Conservation (phyloP, 2,797 vertebrate genomes). For the Caiman crocodilus region DNA sequence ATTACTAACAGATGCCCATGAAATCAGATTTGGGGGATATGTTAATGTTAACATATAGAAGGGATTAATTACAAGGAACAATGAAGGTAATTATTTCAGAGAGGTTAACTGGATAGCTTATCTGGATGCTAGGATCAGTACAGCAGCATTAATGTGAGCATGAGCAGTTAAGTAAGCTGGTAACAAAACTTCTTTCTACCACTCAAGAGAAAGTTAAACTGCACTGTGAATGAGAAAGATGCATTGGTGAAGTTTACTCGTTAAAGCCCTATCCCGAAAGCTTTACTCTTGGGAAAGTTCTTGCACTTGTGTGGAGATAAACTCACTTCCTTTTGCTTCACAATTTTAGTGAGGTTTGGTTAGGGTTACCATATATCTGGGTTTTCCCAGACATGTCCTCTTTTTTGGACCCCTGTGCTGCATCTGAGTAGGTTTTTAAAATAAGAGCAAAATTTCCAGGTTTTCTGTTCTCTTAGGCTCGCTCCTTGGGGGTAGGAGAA, state of each 20-base stretch:
- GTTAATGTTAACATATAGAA: conserved; percentile 37
- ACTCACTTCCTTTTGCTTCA: neutral
- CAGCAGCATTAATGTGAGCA: neutral
- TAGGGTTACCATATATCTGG: neutral
- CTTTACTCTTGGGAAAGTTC: neutral
- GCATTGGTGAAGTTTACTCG: neutral
- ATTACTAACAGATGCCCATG: neutral
- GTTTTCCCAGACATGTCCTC: no score
- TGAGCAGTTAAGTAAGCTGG: neutral
- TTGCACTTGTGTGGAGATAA: neutral
- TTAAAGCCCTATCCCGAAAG: no score
- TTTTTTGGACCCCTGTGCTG: no score
- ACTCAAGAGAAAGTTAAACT: neutral
- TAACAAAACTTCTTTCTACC: neutral
- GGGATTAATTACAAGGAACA: conserved; percentile 28
- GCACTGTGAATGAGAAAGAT: neutral
- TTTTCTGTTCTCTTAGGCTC: no score
- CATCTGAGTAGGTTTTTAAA: no score
- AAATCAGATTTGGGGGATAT: neutral
- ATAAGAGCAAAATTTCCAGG: no score
- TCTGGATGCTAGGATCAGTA: neutral
- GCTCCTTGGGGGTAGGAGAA: no score
- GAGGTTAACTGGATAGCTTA: neutral
- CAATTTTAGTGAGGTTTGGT: neutral
- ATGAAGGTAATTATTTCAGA: conserved; percentile 1